phyloP scores from a whole-genome alignment of 2,888 invertebrate species.

The Phortica magna region DNA sequence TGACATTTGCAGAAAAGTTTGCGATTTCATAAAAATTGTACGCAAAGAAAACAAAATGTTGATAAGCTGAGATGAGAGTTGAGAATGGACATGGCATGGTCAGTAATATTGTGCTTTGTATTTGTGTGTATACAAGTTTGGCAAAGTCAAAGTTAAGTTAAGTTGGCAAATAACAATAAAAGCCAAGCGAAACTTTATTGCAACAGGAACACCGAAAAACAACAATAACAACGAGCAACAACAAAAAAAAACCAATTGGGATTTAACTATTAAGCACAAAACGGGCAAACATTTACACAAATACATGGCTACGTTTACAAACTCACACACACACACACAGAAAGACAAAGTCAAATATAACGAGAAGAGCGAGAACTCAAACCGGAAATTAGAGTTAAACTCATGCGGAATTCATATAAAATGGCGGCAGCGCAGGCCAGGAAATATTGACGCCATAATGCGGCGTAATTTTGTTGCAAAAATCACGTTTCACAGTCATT shows the following conservation, averaged over 20 bases:
- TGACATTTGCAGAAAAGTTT: constrained; percentile 28
- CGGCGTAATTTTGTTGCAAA: constrained; percentile 26
- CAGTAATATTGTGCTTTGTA: neutral
- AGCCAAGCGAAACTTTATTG: constrained; percentile 19
- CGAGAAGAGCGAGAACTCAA: neutral
- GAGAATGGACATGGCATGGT: neutral
- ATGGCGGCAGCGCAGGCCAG: constrained; percentile 22
- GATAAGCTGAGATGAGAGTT: neutral
- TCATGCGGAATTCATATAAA: constrained; percentile 14
- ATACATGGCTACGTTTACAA: neutral
- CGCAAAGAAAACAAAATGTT: no score
- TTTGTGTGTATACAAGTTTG: neutral
- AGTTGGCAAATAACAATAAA: constrained; percentile 22
- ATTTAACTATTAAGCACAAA: constrained; percentile 16
- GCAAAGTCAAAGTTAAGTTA: constrained; percentile 4
- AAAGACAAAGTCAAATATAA: neutral
- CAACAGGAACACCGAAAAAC: neutral
- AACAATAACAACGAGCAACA: neutral
- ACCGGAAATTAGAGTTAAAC: constrained; percentile 23
- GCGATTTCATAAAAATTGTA: no score
- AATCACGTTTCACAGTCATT: constrained; percentile 29
- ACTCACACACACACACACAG: neutral
- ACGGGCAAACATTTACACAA: neutral
- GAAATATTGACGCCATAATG: constrained; percentile 34
- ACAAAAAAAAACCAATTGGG: constrained; percentile 17